phyloP scores from a whole-genome alignment of 30 jellyfish, hydroid and myxozoan genomes.

The Chrysaora quinquecirrha region DNA sequence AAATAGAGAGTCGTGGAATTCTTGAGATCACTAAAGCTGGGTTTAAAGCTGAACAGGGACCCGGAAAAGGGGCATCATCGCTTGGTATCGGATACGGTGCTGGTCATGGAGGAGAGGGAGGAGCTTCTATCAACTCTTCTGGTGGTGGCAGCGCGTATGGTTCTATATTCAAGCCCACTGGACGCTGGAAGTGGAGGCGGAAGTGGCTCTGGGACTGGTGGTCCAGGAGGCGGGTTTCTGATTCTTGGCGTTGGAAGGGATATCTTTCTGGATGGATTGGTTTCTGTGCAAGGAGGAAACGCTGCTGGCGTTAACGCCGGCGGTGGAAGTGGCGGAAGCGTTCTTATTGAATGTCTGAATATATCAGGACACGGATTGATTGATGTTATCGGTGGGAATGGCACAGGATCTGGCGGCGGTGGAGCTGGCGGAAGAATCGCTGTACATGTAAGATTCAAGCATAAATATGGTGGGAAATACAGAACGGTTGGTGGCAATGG shows the following conservation, averaged over 20 bases:
- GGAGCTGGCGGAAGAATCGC: slow-evolving; percentile 74
- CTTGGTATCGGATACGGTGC: slow-evolving; percentile 62
- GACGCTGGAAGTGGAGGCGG: slow-evolving; percentile 70
- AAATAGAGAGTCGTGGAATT: slow-evolving; percentile 54
- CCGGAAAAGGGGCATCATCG: slow-evolving; percentile 34
- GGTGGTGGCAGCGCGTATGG: slow-evolving; percentile 63
- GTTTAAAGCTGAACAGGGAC: slow-evolving; percentile 39
- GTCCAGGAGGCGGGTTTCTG: slow-evolving; percentile 63
- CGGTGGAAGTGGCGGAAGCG: slow-evolving; percentile 75
- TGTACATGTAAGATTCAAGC: slow-evolving; percentile 48
- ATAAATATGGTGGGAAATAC: slow-evolving; percentile 58
- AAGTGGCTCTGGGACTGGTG: slow-evolving; percentile 52
- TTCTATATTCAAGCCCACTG: slow-evolving; percentile 36
- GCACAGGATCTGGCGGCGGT: slow-evolving; percentile 60
- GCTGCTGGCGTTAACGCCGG: slow-evolving; percentile 57
- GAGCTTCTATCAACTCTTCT: slow-evolving; percentile 19
- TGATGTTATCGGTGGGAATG: slow-evolving; percentile 67
- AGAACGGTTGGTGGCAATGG: slow-evolving; percentile 67
- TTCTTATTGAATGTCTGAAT: slow-evolving; percentile 40
- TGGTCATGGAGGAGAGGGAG: slow-evolving; percentile 76
- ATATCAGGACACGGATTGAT: slow-evolving; percentile 65
- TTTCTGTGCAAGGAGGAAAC: slow-evolving; percentile 38
- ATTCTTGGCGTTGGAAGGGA: slow-evolving; percentile 41
- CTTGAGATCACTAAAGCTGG: slow-evolving; percentile 30
- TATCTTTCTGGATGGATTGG: slow-evolving; percentile 50